Conservation (phyloP, 2,113 vertebrate genomes). For the Centropristis striata region DNA sequence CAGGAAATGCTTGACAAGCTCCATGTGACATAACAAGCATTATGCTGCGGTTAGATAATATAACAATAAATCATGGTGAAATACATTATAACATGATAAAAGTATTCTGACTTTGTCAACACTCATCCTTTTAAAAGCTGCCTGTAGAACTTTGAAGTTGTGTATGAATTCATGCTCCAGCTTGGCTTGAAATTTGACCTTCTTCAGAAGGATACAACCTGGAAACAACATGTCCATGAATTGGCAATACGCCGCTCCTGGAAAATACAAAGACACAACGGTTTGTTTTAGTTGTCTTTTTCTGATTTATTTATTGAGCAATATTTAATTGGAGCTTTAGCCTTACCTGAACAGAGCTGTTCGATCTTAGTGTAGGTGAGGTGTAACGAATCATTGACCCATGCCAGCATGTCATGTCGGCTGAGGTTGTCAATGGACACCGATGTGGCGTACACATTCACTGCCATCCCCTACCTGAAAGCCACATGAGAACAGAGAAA, state of each 20-base stretch:
- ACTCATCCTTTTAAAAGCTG: conserved; percentile 97
- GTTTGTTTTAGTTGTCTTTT: neutral
- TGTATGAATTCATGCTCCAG: conserved; percentile 98
- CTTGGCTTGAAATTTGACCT: conserved; percentile 98
- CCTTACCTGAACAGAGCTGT: conserved; percentile 95
- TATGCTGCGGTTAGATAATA: neutral
- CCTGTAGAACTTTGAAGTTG: conserved; percentile 99
- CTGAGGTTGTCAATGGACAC: conserved; percentile 98
- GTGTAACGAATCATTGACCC: conserved; percentile 97
- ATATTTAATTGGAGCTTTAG: neutral
- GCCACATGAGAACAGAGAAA: neutral
- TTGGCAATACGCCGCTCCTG: conserved; percentile 97
- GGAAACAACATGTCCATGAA: conserved; percentile 99
- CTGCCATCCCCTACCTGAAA: conserved; percentile 93
- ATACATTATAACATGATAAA: neutral
- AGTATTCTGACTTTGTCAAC: conserved; percentile 93
- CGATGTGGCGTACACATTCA: conserved; percentile 98
- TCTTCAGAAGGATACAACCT: conserved; percentile 94
- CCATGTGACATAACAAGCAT: neutral
- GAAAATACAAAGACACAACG: conserved; percentile 28
- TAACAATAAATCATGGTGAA: neutral
- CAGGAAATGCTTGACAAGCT: conserved; percentile 18
- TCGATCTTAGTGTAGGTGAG: conserved; percentile 98
- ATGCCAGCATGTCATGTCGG: conserved; percentile 97
- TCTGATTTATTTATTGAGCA: neutral